Base-by-base conservation (phyloP, 2,888 invertebrate genomes). In the Octonoba sinensis region DNA sequence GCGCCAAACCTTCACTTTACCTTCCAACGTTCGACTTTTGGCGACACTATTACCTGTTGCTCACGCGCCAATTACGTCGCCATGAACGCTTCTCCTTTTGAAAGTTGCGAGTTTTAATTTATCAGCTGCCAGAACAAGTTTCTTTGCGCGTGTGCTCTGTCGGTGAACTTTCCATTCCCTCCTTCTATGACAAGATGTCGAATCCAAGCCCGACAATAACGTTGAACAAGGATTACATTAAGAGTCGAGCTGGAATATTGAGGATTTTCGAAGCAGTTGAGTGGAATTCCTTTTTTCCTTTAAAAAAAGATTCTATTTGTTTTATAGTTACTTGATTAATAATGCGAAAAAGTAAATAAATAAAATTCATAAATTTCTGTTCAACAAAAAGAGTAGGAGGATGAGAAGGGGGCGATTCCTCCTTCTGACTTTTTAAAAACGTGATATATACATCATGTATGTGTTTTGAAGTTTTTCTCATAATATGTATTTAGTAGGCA, bases 241-340 rank as follows among this genome's bases (percentile, higher is more conserved):
- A 24, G 18, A 70, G 70, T 22, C 57, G 59, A 57, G 44, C 64
- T 20, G 81, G 81, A 54, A 44, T 71, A 51, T 65, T 82, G 24
- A 69, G 81, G 70, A 75, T 82, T 18, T 36, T 64, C 6, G 81
- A 82, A 70, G 75, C 70, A 1, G 81, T n/a, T 82, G 51, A 82
- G 81, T 81, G 11, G 12, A 8, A 12, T 65, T 47, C 16, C 47
- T 47, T 49, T 47, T 59, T 20, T 15, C 24, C 0, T 2, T n/a
- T 8, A 1, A 54, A 54, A 54, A 1, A 11, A n/a, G 6, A 15
- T 13, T 16, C 54, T 1, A 11, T 36, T 8, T 11, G 36, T 36
- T 36, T 36, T 36, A 36, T 8, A n/a, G n/a, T n/a, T n/a, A n/a
- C n/a, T n/a, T n/a, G n/a, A n/a, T 36, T 36, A 36, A 36, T 4